These are phyloP conservation scores for Xiphorhynchus erythropygius DNA, from an alignment of 2,797 vertebrate species.

Conservation along the genomic window DNA sequence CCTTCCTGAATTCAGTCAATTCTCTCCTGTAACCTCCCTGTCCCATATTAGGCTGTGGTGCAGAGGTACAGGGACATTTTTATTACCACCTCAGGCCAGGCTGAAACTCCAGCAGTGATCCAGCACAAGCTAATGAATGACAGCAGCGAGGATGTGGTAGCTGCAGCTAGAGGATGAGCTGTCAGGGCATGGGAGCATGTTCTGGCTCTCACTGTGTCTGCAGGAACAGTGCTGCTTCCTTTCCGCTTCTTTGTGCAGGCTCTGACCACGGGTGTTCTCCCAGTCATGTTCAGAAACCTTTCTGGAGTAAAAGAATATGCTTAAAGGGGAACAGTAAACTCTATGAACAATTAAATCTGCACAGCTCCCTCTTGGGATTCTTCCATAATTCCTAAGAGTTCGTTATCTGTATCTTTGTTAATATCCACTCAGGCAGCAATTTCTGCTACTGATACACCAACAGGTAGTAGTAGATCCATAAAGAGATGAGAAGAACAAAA, in stretches of 20 bases:
- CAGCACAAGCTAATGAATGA: rapidly evolving
- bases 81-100: not conserved
- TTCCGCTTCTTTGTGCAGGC: not conserved
- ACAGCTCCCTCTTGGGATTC: not conserved
- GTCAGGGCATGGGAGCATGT: rapidly evolving
- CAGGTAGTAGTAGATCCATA: not conserved
- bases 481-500: not conserved
- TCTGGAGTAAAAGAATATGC: not conserved
- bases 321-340: not conserved
- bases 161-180: not conserved
- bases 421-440: not conserved
- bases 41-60: not conserved
- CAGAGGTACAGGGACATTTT: not conserved
- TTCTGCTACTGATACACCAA: not conserved
- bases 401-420: not conserved
- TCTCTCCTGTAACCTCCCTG: not conserved
- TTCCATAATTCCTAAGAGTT: not conserved
- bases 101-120: not conserved
- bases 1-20: not conserved
- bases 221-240: not conserved
- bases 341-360: not conserved
- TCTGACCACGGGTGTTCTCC: not conserved
- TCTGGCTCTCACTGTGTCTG: not conserved
- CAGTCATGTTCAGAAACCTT: not conserved
- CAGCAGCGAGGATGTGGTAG: not conserved